Percentiles rank a stretch among this genome's conserved stretches.
phyloP scores from a whole-genome alignment of 2,113 vertebrate genomes.

The Loxodonta africana region DNA sequence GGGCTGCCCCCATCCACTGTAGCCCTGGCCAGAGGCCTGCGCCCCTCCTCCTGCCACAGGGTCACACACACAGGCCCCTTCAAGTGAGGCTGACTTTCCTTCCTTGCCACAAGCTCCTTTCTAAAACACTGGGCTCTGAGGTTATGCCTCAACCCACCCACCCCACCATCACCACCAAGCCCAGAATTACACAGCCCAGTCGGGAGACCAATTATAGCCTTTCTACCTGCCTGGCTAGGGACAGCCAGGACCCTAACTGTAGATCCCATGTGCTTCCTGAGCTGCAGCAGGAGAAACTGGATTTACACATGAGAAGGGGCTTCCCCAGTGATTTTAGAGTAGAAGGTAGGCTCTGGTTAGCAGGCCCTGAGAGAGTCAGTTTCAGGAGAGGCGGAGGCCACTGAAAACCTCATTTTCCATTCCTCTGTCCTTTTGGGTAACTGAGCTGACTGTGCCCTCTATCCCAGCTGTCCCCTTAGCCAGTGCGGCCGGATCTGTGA shows the following conservation, averaged over 20 bases:
- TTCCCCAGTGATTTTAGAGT: not conserved
- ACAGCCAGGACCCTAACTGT: not conserved
- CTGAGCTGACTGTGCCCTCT: conserved; percentile 54
- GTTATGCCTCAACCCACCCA: not conserved
- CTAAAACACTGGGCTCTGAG: not conserved
- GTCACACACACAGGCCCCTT: conserved; percentile 57
- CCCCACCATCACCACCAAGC: not conserved
- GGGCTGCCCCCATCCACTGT: conserved; percentile 70
- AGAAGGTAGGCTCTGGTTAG: not conserved
- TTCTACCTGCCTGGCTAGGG: not conserved
- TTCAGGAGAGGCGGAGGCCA: not conserved
- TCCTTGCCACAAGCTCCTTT: conserved; percentile 46
- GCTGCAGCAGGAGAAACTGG: conserved; percentile 37
- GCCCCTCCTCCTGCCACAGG: not conserved
- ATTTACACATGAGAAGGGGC: conserved; percentile 60
- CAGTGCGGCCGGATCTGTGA: conserved; percentile 83
- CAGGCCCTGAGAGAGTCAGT: not conserved
- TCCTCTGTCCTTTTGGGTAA: conserved; percentile 50
- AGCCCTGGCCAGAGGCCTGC: conserved; percentile 59
- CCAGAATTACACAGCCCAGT: not conserved
- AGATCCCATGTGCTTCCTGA: not conserved
- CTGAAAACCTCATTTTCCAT: conserved; percentile 50
- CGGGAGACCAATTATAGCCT: conserved; percentile 28
- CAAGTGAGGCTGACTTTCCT: conserved; percentile 22
- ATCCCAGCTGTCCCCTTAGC: conserved; percentile 45